These are phyloP conservation scores for Nibea coibor DNA, from an alignment of 2,113 vertebrate species.

Conservation along the genomic window DNA sequence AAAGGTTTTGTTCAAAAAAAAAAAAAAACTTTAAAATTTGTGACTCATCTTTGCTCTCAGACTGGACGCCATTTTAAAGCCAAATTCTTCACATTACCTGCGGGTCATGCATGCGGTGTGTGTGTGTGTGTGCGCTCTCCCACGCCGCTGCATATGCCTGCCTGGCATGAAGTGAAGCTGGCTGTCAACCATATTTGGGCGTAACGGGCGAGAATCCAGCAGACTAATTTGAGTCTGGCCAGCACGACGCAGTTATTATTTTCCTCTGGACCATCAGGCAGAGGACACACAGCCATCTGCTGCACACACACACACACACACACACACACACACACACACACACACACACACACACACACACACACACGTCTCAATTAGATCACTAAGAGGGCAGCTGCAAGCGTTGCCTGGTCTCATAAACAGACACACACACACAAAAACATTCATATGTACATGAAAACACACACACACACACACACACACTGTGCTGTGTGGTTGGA, in stretches of 20 bases:
- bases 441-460: conserved; percentile 23
- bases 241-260: conserved; percentile 99
- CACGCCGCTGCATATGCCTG: conserved; percentile 90
- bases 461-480: conserved; percentile 22
- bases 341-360: conserved; percentile 3
- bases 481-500: conserved; percentile 24
- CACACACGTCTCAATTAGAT: conserved; percentile 99
- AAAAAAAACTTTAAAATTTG: too few relatives aligned
- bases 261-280: conserved; percentile 96
- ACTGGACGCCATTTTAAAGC: neutral
- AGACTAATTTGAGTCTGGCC: conserved; percentile 98
- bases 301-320: conserved; percentile 82
- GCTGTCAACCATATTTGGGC: conserved; percentile 78
- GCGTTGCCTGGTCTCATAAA: conserved; percentile 46
- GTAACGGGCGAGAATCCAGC: conserved; percentile 91
- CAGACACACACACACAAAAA: conserved; percentile 13
- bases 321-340: conserved; percentile 84
- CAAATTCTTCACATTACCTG: conserved; percentile 6
- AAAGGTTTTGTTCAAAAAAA: too few relatives aligned
- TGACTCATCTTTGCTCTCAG: neutral
- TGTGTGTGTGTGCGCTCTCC: conserved; percentile 28
- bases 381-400: conserved; percentile 91
- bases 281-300: conserved; percentile 98
- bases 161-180: conserved; percentile 91
- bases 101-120: neutral